phyloP scores from a whole-genome alignment of 2,888 invertebrate genomes.

The Tenthredo notha region DNA sequence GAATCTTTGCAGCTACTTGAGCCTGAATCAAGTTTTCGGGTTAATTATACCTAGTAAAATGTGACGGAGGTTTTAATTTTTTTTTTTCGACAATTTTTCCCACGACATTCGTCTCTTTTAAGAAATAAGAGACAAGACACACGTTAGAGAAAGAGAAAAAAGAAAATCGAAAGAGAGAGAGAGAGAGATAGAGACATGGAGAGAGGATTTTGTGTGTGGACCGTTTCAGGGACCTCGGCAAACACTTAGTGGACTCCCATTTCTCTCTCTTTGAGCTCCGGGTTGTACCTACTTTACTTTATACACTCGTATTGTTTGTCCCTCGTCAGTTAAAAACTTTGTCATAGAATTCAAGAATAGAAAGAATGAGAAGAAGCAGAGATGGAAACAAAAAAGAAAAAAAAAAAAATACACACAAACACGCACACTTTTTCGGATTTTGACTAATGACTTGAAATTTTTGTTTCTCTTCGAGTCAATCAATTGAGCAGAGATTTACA shows the following conservation, averaged over 20 bases:
- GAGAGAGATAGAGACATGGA: background rate
- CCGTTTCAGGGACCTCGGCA: slow-evolving; percentile 41
- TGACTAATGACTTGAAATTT: too few relatives aligned
- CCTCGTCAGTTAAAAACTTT: slow-evolving; percentile 60
- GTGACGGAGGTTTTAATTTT: background rate
- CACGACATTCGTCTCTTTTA: background rate
- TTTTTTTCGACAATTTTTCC: background rate
- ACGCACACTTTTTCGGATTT: too few relatives aligned
- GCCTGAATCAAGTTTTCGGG: too few relatives aligned
- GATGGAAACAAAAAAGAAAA: background rate
- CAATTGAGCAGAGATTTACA: background rate
- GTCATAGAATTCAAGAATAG: background rate
- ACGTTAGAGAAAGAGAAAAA: background rate
- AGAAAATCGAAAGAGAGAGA: background rate
- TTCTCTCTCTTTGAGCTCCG: slow-evolving; percentile 60
- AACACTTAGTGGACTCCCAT: slow-evolving; percentile 43
- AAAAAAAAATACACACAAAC: background rate
- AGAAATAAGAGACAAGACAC: too few relatives aligned
- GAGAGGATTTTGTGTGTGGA: slow-evolving; percentile 28
- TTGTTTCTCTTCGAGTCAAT: background rate
- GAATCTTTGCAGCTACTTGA: too few relatives aligned
- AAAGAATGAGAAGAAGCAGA: background rate
- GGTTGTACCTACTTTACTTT: slow-evolving; percentile 45
- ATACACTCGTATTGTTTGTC: slow-evolving; percentile 66
- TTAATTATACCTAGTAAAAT: too few relatives aligned